Base-by-base conservation (phyloP, 2,113 vertebrate species). In the Aptenodytes patagonicus region DNA sequence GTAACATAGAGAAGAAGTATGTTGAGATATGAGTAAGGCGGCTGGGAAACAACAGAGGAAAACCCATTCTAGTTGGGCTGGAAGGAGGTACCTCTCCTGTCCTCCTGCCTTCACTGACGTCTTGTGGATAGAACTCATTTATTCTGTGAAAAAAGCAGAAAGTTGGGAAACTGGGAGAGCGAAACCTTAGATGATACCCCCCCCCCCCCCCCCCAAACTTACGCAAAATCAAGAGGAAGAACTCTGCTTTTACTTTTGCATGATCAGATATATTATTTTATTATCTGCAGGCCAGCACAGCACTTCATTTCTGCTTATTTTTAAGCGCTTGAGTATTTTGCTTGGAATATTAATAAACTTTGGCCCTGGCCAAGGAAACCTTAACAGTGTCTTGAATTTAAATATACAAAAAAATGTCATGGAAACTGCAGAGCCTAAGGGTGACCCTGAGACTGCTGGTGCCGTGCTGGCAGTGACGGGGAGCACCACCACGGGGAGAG, bases 401-500 rank as follows among this genome's bases (percentile, higher is more conserved):
- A 80, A 66, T 29, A 54, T 4, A 16, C 1, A 60, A 68, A 90
- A 90, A 77, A 93, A 73, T 71, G 22, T 52, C 24, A 19, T 8
- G n/a, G 71, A 42, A 61, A 66, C 13, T 1, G 7, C n/a, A 38
- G 64, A 66, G 10, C 64, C 64, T 34, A 31, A 32, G 32, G 57
- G 44, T 86, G 86, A 62, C 52, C 52, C 70, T 12, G 47, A 16
- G 46, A 11, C 31, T 15, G 20, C 31, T 3, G 4, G 22, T 55
- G 54, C 61, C 2, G 2, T 18, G n/a, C 31, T 42, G 40, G 61
- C 15, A 10, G 20, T 0, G 9, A 65, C 24, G 26, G 47, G n/a
- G 9, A n/a, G 20, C 38, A 14, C 31, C 7, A 7, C 61, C 29
- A 4, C 0, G 0, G 65, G 19, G 44, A 47, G 21, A 76, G 22